Base-by-base conservation (phyloP, 2,888 invertebrate species). In the Phorcus lineatus region DNA sequence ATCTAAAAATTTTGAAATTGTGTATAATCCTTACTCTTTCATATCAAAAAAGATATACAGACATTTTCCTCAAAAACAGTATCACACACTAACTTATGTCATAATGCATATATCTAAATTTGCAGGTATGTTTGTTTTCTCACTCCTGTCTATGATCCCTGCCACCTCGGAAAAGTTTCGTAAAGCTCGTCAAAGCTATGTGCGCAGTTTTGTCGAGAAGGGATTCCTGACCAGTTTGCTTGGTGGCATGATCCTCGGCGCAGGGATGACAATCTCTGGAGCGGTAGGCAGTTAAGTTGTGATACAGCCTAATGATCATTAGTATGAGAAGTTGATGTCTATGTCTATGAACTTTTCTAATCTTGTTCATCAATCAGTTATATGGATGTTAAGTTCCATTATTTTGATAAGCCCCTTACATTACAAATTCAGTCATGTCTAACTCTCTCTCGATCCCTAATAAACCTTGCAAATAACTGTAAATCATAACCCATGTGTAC, bases 241-340 rank as follows among this genome's bases (percentile, higher is more conserved):
- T 0, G 88, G 88, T 22, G 86, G 84, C 22, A 81, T 83, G 66
- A 74, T 87, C 11, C 82, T 88, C 0, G 88, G 88, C 0, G 62
- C 78, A 22, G 88, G 88, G 6, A 87, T 88, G 87, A 82, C 87
- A 19, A n/a, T 88, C 4, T 82, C 83, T 31, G 88, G 88, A 66
- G 81, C 86, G 31, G 88, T 87, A 78, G 84, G 85, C 81, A 16
- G 13, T 28, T 47, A 4, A 36, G 36, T 4, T 36, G 7, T 36
- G 7, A 36, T 36, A 36, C 36, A 36, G 36, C 7, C 36, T 36
- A n/a, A n/a, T n/a, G n/a, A n/a, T n/a, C n/a, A n/a, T n/a, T n/a
- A n/a, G n/a, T n/a, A n/a, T n/a, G n/a, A n/a, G n/a, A n/a, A n/a
- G n/a, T n/a, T n/a, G n/a, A n/a, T n/a, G n/a, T n/a, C n/a, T n/a